Percentiles rank a stretch among this genome's conserved stretches.
These are phyloP conservation scores for Brenthis hecate DNA, from an alignment of 2,888 invertebrate species.

Conservation along the genomic window DNA sequence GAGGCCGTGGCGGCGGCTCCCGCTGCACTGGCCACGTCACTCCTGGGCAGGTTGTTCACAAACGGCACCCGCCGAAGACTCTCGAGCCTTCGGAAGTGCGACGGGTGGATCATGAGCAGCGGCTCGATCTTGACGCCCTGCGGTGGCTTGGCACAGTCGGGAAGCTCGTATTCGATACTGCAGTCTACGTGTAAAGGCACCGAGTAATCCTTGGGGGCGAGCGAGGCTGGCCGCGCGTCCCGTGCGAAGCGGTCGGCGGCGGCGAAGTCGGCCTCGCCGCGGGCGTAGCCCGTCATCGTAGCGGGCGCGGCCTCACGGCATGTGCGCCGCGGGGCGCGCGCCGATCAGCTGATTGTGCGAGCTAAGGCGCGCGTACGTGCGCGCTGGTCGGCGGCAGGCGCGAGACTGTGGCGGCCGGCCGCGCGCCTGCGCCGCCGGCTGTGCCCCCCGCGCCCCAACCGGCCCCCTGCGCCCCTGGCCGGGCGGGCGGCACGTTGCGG, in stretches of 20 bases:
- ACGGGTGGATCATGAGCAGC: conserved; percentile 94
- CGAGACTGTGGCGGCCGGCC: conserved; percentile 59
- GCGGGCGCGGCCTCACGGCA: conserved; percentile 77
- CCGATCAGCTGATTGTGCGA: conserved; percentile 73
- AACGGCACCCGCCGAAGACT: conserved; percentile 91
- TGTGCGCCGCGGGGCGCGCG: conserved; percentile 76
- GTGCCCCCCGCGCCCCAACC: conserved; percentile 45
- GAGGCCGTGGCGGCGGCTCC: conserved; percentile 49
- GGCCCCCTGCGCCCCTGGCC: conserved; percentile 37
- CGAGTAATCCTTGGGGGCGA: conserved; percentile 90
- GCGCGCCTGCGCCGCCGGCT: conserved; percentile 57
- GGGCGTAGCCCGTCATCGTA: conserved; percentile 79
- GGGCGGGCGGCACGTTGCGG: conserved; percentile 35
- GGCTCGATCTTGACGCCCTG: conserved; percentile 92
- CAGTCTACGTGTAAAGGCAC: conserved; percentile 94
- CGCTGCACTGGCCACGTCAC: conserved; percentile 68
- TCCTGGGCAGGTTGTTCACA: conserved; percentile 90
- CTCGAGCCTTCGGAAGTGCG: conserved; percentile 93
- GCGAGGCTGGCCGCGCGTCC: conserved; percentile 74
- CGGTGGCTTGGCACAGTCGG: conserved; percentile 93
- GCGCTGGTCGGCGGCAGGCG: conserved; percentile 62
- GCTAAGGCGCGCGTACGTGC: conserved; percentile 64
- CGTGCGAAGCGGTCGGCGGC: conserved; percentile 73
- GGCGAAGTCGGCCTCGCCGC: conserved; percentile 77
- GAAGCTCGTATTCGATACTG: conserved; percentile 95